Conservation (phyloP, 2,113 vertebrate species). For the Brevimyrus niger region DNA sequence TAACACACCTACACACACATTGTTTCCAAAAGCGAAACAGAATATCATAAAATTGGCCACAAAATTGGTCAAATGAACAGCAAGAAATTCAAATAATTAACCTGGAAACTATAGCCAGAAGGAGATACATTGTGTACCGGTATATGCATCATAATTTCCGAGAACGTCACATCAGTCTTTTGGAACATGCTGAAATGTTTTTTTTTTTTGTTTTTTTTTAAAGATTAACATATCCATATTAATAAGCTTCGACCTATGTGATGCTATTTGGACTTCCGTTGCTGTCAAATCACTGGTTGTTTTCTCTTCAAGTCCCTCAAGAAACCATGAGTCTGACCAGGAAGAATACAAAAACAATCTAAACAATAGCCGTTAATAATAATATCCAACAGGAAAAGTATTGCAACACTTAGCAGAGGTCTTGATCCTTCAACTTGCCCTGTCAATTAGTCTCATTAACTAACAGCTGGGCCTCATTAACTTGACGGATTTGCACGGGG, state of each 20-base stretch:
- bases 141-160: neutral
- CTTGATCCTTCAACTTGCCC: neutral
- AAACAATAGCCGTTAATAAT: neutral
- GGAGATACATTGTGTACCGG: neutral
- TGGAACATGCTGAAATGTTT: neutral
- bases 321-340: neutral
- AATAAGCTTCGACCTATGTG: neutral
- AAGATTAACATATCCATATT: neutral
- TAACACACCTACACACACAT: neutral
- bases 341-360: neutral
- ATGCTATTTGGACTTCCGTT: neutral
- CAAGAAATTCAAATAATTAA: neutral
- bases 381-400: neutral
- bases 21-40: neutral
- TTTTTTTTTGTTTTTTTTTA: neutral
- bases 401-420: neutral
- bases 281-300: neutral
- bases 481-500: neutral
- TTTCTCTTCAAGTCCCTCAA: neutral
- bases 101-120: neutral
- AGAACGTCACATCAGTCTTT: neutral
- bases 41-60: neutral
- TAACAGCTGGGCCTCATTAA: neutral
- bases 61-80: neutral
- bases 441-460: neutral